Evolutionary conservation across 2,113 vertebrate genomes (phyloP).

Genomic region (Nettapus auritus): DNA sequence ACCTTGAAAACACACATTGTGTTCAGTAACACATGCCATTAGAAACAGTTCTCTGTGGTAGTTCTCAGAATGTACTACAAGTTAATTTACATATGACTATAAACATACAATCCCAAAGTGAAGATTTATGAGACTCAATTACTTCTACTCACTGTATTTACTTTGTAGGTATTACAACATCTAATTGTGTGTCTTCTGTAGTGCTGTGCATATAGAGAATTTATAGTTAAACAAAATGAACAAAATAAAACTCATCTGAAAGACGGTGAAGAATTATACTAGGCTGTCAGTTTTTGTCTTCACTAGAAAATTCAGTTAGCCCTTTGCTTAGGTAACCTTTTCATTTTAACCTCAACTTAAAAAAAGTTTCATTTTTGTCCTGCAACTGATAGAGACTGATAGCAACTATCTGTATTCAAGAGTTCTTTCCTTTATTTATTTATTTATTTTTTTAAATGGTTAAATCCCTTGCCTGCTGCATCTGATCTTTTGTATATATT

Average conservation of each 20-base stretch:
- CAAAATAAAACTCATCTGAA: not conserved
- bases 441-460: not conserved
- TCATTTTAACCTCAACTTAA: not conserved
- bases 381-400: not conserved
- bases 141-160: not conserved
- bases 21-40: not conserved
- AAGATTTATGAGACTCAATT: not conserved
- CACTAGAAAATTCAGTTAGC: not conserved
- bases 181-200: not conserved
- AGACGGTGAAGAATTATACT: not conserved
- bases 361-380: not conserved
- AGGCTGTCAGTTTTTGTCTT: not conserved
- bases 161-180: not conserved
- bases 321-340: not conserved
- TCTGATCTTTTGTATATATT: not conserved
- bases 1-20: not conserved
- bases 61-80: not conserved
- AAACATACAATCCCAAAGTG: not conserved
- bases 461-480: not conserved
- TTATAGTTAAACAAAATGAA: not conserved
- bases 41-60: not conserved
- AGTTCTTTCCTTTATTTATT: not conserved
- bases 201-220: not conserved
- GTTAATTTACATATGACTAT: not conserved
- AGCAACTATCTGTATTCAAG: not conserved